Conservation (phyloP, 2,888 invertebrate species). For the Thereva unica region DNA sequence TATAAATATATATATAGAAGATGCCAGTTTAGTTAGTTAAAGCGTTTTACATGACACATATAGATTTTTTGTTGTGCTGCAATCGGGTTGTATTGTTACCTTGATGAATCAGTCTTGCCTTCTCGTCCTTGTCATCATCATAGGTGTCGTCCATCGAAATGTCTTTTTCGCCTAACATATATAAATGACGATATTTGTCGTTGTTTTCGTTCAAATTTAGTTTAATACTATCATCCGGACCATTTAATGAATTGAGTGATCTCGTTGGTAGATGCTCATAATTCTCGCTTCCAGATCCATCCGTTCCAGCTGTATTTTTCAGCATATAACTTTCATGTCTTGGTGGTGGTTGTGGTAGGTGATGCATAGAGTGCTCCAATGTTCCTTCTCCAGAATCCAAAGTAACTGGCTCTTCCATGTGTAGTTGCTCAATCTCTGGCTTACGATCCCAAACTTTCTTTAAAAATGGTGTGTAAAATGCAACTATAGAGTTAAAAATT, state of each 20-base stretch:
- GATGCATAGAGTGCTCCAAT: constrained; percentile 71
- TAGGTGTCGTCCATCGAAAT: constrained; percentile 59
- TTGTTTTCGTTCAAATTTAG: constrained; percentile 70
- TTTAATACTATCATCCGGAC: constrained; percentile 60
- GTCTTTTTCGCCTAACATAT: constrained; percentile 64
- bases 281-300: constrained; percentile 67
- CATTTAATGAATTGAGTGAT: constrained; percentile 60
- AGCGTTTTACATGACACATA: constrained; percentile 41
- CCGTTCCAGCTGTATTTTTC: constrained; percentile 62
- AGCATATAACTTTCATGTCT: constrained; percentile 79
- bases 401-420: constrained; percentile 74
- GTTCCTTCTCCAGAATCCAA: constrained; percentile 72
- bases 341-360: constrained; percentile 68
- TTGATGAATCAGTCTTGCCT: constrained; percentile 60
- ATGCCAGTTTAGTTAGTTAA: constrained; percentile 42
- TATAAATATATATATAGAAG: constrained; percentile 47
- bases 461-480: constrained; percentile 94
- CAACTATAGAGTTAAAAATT: constrained; percentile 64
- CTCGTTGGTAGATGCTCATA: constrained; percentile 67
- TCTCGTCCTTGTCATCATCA: constrained; percentile 58
- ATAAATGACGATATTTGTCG: constrained; percentile 68
- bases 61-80: constrained; percentile 35
- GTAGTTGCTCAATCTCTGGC: constrained; percentile 90
- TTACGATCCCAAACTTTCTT: constrained; percentile 96
- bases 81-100: constrained; percentile 55